Conservation (phyloP, 2,113 vertebrate genomes). For the Ceyx margarethae region DNA sequence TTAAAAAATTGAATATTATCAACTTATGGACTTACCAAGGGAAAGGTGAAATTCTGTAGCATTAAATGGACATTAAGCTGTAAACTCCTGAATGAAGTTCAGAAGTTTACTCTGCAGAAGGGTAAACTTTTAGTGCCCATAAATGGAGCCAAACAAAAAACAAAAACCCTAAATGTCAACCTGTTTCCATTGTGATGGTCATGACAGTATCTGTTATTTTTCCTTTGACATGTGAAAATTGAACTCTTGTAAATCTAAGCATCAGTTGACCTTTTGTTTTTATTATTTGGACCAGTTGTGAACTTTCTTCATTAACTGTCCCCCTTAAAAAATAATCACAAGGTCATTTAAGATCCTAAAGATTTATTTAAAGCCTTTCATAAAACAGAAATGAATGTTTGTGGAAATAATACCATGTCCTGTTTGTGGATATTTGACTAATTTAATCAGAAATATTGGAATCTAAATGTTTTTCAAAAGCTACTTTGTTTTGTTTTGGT, state of each 20-base stretch:
- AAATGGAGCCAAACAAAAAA: neutral
- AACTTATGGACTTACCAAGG: neutral
- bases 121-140: neutral
- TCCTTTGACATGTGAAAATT: neutral
- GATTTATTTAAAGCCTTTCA: neutral
- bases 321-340: neutral
- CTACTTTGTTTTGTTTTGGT: neutral
- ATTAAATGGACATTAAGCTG: neutral
- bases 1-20: neutral
- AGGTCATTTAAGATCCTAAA: neutral
- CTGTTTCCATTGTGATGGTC: neutral
- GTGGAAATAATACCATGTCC: neutral
- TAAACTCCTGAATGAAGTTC: neutral
- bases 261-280: neutral
- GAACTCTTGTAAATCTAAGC: neutral
- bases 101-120: neutral
- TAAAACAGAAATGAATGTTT: neutral
- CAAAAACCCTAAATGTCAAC: neutral
- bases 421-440: neutral
- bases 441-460: neutral
- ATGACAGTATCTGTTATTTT: neutral
- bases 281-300: neutral
- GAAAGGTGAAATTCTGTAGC: neutral
- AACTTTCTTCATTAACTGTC: neutral
- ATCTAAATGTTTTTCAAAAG: neutral